These are phyloP conservation scores for Halesus radiatus DNA, from an alignment of 1,140 invertebrate species.

Conservation along the genomic window DNA sequence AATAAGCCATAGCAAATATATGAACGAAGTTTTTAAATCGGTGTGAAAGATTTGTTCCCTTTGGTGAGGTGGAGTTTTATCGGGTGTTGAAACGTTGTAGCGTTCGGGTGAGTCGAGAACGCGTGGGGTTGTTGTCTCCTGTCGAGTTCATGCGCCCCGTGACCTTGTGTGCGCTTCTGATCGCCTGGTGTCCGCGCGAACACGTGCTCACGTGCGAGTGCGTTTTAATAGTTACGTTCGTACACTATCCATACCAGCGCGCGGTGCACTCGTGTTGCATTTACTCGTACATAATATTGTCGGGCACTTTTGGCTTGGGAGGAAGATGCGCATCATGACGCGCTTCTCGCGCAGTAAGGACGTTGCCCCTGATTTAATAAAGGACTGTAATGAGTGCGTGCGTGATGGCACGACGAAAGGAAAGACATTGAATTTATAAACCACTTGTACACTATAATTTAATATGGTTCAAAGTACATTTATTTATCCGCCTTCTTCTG, in stretches of 20 bases:
- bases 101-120: background rate
- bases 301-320: background rate
- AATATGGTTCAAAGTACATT: too few relatives aligned
- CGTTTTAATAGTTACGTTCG: background rate
- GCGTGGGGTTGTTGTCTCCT: slow-evolving; percentile 33
- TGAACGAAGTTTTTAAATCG: too few relatives aligned
- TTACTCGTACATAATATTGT: background rate
- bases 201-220: slow-evolving; percentile 29
- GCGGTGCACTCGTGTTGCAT: background rate
- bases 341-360: background rate
- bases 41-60: background rate
- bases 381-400: slow-evolving; percentile 5
- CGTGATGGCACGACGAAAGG: slow-evolving; percentile 3
- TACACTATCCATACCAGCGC: background rate
- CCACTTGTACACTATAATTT: background rate
- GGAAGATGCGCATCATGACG: background rate
- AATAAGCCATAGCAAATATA: background rate
- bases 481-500: too few relatives aligned
- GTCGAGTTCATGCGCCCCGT: slow-evolving; percentile 31
- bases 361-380: slow-evolving; percentile 19
- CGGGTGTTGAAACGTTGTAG: background rate
- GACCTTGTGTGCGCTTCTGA: slow-evolving; percentile 30
- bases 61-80: background rate
- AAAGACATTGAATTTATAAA: background rate
- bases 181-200: slow-evolving; percentile 27